A percentile compares a stretch with the other conserved stretches of the same genome.
Evolutionary conservation across 2,888 invertebrate species (phyloP).

Genomic region (Terebella lapidaria): DNA sequence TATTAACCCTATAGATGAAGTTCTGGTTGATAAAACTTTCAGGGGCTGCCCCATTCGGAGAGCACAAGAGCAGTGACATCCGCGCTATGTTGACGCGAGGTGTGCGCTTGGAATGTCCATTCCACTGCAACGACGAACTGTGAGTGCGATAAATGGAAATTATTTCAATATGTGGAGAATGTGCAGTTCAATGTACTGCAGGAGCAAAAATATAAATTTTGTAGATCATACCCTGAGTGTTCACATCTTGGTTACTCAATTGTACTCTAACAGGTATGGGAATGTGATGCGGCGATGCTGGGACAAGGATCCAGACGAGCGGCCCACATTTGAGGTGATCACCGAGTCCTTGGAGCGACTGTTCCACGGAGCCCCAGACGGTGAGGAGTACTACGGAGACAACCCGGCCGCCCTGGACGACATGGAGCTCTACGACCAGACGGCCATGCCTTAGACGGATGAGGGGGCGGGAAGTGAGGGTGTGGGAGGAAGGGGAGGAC

Average conservation of each 20-base stretch:
- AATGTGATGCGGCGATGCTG: background rate
- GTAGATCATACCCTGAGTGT: too few species aligned
- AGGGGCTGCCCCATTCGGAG: background rate
- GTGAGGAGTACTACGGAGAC: background rate
- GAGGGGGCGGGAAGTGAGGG: too few species aligned
- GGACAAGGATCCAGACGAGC: background rate
- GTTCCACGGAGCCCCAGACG: background rate
- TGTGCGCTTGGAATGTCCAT: background rate
- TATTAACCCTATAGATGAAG: too few species aligned
- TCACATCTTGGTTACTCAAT: too few species aligned
- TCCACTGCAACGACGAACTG: background rate
- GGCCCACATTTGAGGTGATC: background rate
- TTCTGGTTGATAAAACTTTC: too few species aligned
- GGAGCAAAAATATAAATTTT: too few species aligned
- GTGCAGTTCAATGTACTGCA: too few species aligned
- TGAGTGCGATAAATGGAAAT: too few species aligned
- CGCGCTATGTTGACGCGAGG: background rate
- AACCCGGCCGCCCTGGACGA: background rate
- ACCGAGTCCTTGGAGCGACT: background rate
- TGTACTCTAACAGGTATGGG: too few species aligned
- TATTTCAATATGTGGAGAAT: too few species aligned
- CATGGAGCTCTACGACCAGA: background rate
- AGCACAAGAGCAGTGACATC: background rate
- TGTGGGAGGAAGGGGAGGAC: too few species aligned
- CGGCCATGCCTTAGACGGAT: too few species aligned